A percentile compares a stretch with the other conserved stretches of the same genome.
phyloP scores from a whole-genome alignment of 2,888 invertebrate genomes.

The Cryptocheilus praepositus region DNA sequence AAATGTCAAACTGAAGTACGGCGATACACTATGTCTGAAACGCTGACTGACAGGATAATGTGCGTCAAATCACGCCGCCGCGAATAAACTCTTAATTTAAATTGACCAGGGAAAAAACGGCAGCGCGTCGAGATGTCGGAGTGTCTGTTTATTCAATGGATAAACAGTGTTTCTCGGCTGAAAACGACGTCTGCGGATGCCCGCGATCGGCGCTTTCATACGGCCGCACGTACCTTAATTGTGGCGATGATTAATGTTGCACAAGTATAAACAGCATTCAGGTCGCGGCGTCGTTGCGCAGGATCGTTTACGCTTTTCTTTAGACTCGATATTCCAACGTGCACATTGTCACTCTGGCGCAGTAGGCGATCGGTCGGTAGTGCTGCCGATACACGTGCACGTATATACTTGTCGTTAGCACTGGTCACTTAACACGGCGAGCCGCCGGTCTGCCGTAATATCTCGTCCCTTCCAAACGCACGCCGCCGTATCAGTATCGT shows the following conservation, averaged over 20 bases:
- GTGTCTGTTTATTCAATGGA: no score
- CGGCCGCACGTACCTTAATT: slow-evolving; percentile 42
- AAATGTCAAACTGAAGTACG: no score
- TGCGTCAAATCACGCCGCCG: slow-evolving; percentile 3
- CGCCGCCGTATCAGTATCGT: neutral
- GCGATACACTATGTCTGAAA: no score
- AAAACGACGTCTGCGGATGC: no score
- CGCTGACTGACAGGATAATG: neutral
- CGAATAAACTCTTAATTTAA: no score
- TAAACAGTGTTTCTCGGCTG: no score
- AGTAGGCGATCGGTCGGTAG: neutral
- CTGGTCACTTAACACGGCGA: no score
- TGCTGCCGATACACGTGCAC: no score
- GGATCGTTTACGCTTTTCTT: slow-evolving; percentile 7
- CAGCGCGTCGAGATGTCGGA: no score
- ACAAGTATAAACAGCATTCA: slow-evolving; percentile 20
- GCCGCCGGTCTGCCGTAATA: neutral
- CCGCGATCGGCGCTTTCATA: neutral
- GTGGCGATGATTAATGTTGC: slow-evolving; percentile 24
- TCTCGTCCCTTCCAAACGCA: no score
- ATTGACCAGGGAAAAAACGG: no score
- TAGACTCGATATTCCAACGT: slow-evolving; percentile 1
- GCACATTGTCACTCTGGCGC: slow-evolving; percentile 1
- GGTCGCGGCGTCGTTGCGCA: slow-evolving; percentile 3
- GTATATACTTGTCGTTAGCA: no score